Conservation (phyloP, 2,797 vertebrate genomes). For the Eremophila alpestris region DNA sequence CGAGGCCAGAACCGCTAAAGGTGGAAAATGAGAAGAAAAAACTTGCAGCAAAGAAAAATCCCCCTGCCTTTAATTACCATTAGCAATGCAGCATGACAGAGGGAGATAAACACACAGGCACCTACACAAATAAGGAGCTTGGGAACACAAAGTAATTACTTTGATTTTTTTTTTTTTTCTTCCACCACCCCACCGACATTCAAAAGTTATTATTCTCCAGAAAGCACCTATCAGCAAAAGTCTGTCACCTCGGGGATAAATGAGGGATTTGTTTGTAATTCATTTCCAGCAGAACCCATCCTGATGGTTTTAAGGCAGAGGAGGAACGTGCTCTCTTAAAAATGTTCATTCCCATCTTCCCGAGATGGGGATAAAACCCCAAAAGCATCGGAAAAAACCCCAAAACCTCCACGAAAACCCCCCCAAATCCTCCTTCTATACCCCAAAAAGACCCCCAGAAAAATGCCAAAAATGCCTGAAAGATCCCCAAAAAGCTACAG, state of each 20-base stretch:
- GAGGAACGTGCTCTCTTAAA: background rate
- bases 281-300: slow-evolving; percentile 60
- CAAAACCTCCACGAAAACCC: too few species aligned
- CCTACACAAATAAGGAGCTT: slow-evolving; percentile 66
- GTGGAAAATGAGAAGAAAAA: background rate
- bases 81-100: slow-evolving; percentile 64
- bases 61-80: slow-evolving; percentile 68
- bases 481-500: too few species aligned
- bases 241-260: slow-evolving; percentile 68
- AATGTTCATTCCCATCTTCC: slow-evolving; percentile 33
- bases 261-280: slow-evolving; percentile 67
- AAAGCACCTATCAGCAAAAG: slow-evolving; percentile 63
- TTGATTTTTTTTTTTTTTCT: background rate
- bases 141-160: slow-evolving; percentile 73
- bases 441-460: too few species aligned
- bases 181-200: background rate
- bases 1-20: slow-evolving; percentile 28
- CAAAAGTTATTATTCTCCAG: slow-evolving; percentile 71
- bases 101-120: slow-evolving; percentile 50
- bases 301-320: slow-evolving; percentile 29
- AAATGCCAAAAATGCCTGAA: too few species aligned
- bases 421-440: too few species aligned
- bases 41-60: slow-evolving; percentile 28
- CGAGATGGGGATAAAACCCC: background rate
- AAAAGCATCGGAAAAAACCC: too few species aligned